A percentile compares a stretch with the other conserved stretches of the same genome.
These are phyloP conservation scores for Serranus cabrilla DNA, from an alignment of 2,797 vertebrate species.

Conservation along the genomic window DNA sequence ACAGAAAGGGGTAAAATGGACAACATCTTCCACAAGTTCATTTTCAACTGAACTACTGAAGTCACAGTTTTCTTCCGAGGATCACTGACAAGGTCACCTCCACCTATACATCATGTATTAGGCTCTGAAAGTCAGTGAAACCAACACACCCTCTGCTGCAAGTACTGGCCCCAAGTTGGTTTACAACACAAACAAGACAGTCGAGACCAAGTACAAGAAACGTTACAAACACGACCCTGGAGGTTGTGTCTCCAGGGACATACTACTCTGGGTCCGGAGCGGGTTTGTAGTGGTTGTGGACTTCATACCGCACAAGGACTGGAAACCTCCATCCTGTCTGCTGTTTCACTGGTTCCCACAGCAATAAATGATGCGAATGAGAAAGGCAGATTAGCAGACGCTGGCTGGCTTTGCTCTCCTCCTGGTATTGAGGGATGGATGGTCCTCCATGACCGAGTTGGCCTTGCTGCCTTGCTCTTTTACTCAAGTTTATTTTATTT, in stretches of 20 bases:
- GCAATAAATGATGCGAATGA: slow-evolving; percentile 70
- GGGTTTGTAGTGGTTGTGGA: slow-evolving; percentile 17
- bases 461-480: neutral
- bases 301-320: slow-evolving; percentile 59
- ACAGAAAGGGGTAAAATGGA: neutral
- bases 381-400: slow-evolving; percentile 61
- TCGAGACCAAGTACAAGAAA: neutral
- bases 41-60: neutral
- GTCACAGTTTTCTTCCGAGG: slow-evolving; percentile 10
- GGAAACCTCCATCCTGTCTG: slow-evolving; percentile 55
- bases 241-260: slow-evolving; percentile 47
- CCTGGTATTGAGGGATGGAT: slow-evolving; percentile 2
- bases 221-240: slow-evolving; percentile 39
- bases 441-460: slow-evolving; percentile 38
- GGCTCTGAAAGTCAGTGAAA: slow-evolving; percentile 21
- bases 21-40: neutral
- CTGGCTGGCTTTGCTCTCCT: slow-evolving; percentile 9
- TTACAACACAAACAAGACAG: slow-evolving; percentile 48
- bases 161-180: slow-evolving; percentile 23
- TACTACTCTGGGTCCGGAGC: slow-evolving; percentile 9
- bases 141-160: neutral
- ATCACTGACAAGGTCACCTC: slow-evolving; percentile 24
- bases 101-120: slow-evolving; percentile 32
- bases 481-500: slow-evolving; percentile 7
- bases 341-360: slow-evolving; percentile 68